Base-by-base conservation (phyloP, 2,888 invertebrate genomes). In the Matsumyia berberina region DNA sequence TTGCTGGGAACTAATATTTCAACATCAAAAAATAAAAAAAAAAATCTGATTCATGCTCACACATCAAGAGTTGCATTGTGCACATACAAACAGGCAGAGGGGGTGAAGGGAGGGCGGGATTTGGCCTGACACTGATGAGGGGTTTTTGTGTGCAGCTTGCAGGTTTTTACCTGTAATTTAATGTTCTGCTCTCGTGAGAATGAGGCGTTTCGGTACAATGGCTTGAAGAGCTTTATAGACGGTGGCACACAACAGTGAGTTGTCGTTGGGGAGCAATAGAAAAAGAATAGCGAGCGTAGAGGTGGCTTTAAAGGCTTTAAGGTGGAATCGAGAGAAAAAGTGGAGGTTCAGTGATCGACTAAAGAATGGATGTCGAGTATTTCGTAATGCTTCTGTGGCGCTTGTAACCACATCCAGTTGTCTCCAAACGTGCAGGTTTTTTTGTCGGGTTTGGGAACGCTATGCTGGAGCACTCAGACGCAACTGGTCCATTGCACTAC, bases 1-100 rank as follows among this genome's bases (percentile, higher is more conserved):
- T 58, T 66, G 53, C 35, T 57, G 33, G 46, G 35, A 62, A 39
- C 58, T 60, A 77, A 78, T 64, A 66, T 80, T 51, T 66, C 42
- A 8, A 73, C 51, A 15, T 66, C 12, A 33, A 51, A 35, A 33
- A 29, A 24, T 57, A 4, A 4, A 24, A 24, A 24, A 24, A 24
- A 4, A 24, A 24, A 24, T 19, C 12, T 29, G 62, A 72, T 70
- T 70, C 60, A 70, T 78, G 31, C 55, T 70, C 53, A 55, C 46
- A 78, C 70, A 55, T 64, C 51, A 49, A 35, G 31, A 62, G 33
- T 24, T 74, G 69, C 33, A 62, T 7, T 44, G 66, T 77, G 44
- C 19, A 35, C 19, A 15, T n/a, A 33, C 35, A 39, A n/a, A n/a
- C 15, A 11, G 19, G 15, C 1, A 4, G 11, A 9, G 35, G 49